phyloP scores from a whole-genome alignment of 1,140 invertebrate genomes.

The Stegodyphus mimosarum region DNA sequence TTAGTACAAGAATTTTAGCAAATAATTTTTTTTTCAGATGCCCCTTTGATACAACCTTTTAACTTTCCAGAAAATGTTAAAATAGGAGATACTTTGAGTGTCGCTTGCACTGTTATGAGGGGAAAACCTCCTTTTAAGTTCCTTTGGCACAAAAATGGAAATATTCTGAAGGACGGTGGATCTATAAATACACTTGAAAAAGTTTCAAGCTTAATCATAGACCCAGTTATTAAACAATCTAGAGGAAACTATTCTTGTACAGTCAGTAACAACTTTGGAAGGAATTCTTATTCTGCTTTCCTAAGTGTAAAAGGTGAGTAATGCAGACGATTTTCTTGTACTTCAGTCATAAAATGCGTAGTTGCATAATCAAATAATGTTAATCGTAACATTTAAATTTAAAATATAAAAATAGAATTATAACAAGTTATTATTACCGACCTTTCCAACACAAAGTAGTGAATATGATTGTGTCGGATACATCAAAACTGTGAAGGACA shows the following conservation, averaged over 20 bases:
- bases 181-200: background rate
- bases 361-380: no score
- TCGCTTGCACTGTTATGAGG: background rate
- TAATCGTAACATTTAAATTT: no score
- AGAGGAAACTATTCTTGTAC: conserved; percentile 64
- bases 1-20: no score
- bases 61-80: conserved; percentile 15
- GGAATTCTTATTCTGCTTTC: conserved; percentile 18
- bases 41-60: conserved; percentile 15
- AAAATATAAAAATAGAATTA: no score
- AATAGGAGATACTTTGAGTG: background rate
- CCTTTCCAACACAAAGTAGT: no score
- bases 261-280: conserved; percentile 38
- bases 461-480: no score
- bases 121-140: conserved; percentile 6
- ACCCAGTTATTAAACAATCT: background rate
- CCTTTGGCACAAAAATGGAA: conserved; percentile 6
- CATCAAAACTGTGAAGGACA: no score
- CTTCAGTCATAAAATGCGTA: no score
- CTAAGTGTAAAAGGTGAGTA: conserved; percentile 33
- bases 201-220: background rate
- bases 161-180: background rate
- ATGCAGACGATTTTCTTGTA: no score
- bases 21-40: background rate
- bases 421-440: no score